A percentile compares a stretch with the other conserved stretches of the same genome.
Conservation (phyloP, 2,888 invertebrate species). For the Piscicola geometra region DNA sequence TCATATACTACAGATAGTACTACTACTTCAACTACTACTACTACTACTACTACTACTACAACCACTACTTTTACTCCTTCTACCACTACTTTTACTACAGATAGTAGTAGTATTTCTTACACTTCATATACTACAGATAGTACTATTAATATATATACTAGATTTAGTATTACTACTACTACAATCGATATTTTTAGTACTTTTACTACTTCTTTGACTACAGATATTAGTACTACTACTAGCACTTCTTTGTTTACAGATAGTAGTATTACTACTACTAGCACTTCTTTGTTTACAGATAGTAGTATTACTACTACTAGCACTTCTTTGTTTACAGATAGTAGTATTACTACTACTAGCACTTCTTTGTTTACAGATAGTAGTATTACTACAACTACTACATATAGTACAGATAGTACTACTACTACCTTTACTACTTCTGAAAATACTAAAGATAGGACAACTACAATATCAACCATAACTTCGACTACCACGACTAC, state of each 20-base stretch:
- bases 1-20: neutral
- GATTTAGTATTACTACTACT: neutral
- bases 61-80: neutral
- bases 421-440: neutral
- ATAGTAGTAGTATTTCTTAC: neutral
- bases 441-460: neutral
- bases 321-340: neutral
- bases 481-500: neutral
- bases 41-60: constrained; percentile 15
- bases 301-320: constrained; percentile 8
- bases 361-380: neutral
- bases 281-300: neutral
- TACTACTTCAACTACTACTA: constrained; percentile 13
- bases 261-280: constrained; percentile 7
- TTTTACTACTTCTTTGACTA: neutral
- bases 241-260: neutral
- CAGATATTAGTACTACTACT: neutral
- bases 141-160: neutral
- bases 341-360: constrained; percentile 11
- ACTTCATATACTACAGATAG: neutral
- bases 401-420: neutral
- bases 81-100: constrained; percentile 21
- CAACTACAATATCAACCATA: neutral
- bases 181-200: neutral
- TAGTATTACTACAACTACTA: neutral